A percentile compares a stretch with the other conserved stretches of the same genome.
phyloP scores from a whole-genome alignment of 2,113 vertebrate genomes.

The Pedetes capensis region DNA sequence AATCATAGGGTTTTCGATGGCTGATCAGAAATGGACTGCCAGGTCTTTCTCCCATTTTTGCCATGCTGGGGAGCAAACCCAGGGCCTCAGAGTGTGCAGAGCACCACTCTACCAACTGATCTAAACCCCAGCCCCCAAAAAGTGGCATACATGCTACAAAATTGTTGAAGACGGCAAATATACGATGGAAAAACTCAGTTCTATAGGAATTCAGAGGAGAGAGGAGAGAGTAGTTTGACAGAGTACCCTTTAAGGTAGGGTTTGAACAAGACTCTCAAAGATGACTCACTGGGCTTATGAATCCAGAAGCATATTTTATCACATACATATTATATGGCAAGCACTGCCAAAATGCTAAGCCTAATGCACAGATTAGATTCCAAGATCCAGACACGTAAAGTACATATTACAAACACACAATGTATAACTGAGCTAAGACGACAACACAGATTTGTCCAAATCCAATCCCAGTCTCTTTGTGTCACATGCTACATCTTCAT shows the following conservation, averaged over 20 bases:
- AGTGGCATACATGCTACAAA: not conserved
- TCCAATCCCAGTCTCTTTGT: not conserved
- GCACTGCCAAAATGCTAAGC: not conserved
- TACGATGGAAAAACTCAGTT: not conserved
- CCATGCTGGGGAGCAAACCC: no score
- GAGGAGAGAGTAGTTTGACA: not conserved
- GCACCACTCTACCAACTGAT: no score
- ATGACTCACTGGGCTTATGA: not conserved
- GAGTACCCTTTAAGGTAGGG: no score
- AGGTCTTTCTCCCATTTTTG: no score
- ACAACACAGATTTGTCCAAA: not conserved
- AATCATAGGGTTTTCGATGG: no score
- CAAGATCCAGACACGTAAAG: not conserved
- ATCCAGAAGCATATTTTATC: not conserved
- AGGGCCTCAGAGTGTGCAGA: no score
- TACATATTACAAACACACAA: not conserved
- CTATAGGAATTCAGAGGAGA: not conserved
- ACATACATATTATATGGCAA: not conserved
- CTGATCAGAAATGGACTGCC: no score
- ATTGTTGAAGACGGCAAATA: not conserved
- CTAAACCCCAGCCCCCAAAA: no score
- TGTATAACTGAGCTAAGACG: not conserved
- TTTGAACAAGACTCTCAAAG: no score
- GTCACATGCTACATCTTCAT: not conserved
- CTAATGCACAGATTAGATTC: not conserved